phyloP scores from a whole-genome alignment of 2,797 vertebrate species.

The Xyrichtys novacula region DNA sequence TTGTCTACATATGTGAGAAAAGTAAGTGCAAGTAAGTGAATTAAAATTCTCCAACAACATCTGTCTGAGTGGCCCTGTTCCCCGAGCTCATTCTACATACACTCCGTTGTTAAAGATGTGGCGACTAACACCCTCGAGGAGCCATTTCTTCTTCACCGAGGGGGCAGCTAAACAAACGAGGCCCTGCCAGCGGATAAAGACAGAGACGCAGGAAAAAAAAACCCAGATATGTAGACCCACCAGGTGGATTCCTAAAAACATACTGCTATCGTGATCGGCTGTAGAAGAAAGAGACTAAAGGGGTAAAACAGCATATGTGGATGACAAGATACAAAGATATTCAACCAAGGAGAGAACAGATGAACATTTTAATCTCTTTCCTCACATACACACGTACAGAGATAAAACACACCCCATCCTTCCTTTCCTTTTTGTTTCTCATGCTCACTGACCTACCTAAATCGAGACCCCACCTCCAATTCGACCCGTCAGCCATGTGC shows the following conservation, averaged over 20 bases:
- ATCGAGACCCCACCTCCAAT: conserved; percentile 68
- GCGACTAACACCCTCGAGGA: conserved; percentile 78
- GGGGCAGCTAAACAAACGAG: conserved; percentile 78
- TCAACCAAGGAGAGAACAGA: conserved; percentile 10
- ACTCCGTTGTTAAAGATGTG: conserved; percentile 82
- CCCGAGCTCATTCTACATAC: conserved; percentile 76
- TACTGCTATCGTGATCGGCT: conserved; percentile 10
- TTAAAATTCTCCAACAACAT: conserved; percentile 77
- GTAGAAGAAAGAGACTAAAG: conserved; percentile 43
- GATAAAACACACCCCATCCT: conserved; percentile 11
- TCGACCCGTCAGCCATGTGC: conserved; percentile 66
- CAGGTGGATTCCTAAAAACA: conserved; percentile 44
- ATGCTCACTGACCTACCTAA: conserved; percentile 64
- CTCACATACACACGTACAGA: conserved; percentile 22
- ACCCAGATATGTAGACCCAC: conserved; percentile 33
- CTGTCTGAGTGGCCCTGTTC: conserved; percentile 67
- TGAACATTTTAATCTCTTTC: conserved; percentile 25
- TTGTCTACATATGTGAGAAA: conserved; percentile 10
- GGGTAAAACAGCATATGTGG: conserved; percentile 8
- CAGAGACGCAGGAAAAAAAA: conserved; percentile 39
- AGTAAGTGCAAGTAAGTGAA: conserved; percentile 48
- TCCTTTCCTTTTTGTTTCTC: conserved; percentile 31
- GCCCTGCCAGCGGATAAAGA: conserved; percentile 56
- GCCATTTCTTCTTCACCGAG: conserved; percentile 67
- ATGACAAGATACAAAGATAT: conserved; percentile 1